Base-by-base conservation (phyloP, 2,888 invertebrate genomes). In the Suillia variegata region DNA sequence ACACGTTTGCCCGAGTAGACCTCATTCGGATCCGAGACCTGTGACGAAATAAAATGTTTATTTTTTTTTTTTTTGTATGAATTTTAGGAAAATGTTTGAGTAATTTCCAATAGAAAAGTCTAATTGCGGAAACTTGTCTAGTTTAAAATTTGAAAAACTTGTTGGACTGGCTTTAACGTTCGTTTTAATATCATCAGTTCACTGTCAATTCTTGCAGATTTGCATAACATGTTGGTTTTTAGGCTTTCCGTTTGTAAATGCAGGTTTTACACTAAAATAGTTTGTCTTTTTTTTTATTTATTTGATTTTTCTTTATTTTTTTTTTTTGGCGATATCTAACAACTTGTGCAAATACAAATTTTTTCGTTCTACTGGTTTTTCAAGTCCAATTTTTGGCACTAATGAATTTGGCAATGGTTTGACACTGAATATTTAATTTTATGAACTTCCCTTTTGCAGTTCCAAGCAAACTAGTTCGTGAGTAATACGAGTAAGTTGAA, bases 1-100 rank as follows among this genome's bases (percentile, higher is more conserved):
- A 96, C 90, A 63, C 95, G 86, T 75, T 91, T 94, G 3, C 94
- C 96, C 15, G 94, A 92, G 83, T 92, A 96, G 51, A 94, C 91
- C 82, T 96, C 95, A 74, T 88, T 86, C 0, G 94, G 93, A 81
- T 96, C 93, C 2, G 93, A 92, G 42, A 94, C 86, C 89, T 89
- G 66, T n/a, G 68, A 70, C n/a, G n/a, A 13, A 5, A 24, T 54
- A n/a, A 22, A 52, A 45, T 33, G 54, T 12, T 15, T 8, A 38
- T 20, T 13, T 17, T 3, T 10, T 2, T 49, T 13, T 24, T 18
- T 20, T 4, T 33, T 49, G 24, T 8, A 12, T 56, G 10, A 24
- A 22, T 34, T n/a, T 13, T 10, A 63, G 12, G 51, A 49, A 52
- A 62, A 57, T 26, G 2, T n/a, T 50, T 49, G 10, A 50, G 6